Evolutionary conservation across 2,888 invertebrate species (phyloP).

Genomic region (Ecliptopera silaceata): DNA sequence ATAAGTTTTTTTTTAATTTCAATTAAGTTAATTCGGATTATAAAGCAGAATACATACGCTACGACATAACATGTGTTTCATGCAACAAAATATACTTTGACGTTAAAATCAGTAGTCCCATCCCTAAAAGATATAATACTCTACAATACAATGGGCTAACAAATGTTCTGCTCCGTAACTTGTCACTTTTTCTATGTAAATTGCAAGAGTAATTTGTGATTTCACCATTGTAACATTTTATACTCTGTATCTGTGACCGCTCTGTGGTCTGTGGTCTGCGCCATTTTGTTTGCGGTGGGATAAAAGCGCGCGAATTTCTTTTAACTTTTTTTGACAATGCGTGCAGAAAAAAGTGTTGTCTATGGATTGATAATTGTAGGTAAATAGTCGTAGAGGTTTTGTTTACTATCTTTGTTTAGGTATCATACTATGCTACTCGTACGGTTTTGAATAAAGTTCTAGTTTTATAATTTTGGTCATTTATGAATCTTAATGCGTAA

Average conservation of each 20-base stretch:
- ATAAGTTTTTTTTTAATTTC: no score
- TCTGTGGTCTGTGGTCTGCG: slow-evolving; percentile 39
- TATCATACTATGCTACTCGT: no score
- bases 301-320: slow-evolving; percentile 29
- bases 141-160: slow-evolving; percentile 73
- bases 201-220: slow-evolving; percentile 74
- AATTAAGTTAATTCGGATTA: no score
- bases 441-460: no score
- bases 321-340: slow-evolving; percentile 23
- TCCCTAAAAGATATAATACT: slow-evolving; percentile 58
- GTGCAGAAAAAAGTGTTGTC: slow-evolving; percentile 29
- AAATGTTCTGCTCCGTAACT: slow-evolving; percentile 70
- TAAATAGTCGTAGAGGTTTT: no score
- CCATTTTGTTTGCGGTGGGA: slow-evolving; percentile 35
- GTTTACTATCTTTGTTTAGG: no score
- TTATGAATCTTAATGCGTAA: no score
- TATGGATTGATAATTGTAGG: no score
- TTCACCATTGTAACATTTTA: slow-evolving; percentile 49
- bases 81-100: neutral
- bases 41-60: no score
- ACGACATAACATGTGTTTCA: no score
- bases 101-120: slow-evolving; percentile 17
- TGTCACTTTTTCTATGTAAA: slow-evolving; percentile 80
- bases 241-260: slow-evolving; percentile 41
- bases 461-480: no score